A percentile compares a stretch with the other conserved stretches of the same genome.
phyloP scores from a whole-genome alignment of 1,140 invertebrate species.

The Archegozetes longisetosus region DNA sequence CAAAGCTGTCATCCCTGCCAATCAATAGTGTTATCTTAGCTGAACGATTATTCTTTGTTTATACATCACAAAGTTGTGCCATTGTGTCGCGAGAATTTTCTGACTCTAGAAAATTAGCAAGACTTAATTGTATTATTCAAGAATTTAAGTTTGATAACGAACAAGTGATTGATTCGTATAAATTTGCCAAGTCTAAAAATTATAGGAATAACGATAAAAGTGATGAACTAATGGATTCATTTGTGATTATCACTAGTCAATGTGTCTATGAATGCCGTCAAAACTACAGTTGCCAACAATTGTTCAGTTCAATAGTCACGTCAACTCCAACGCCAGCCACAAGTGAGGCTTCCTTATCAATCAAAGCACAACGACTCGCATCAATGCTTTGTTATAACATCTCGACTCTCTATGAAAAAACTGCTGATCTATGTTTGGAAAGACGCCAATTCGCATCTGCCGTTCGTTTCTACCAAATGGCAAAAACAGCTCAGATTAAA shows the following conservation, averaged over 20 bases:
- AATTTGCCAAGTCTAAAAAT: background rate
- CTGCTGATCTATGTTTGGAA: constrained; percentile 48
- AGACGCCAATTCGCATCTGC: constrained; percentile 46
- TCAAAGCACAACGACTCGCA: constrained; percentile 26
- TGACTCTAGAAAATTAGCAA: constrained; percentile 29
- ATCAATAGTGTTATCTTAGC: background rate
- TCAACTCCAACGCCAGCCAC: background rate
- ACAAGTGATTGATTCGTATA: background rate
- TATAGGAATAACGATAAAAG: background rate
- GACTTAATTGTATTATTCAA: constrained; percentile 37
- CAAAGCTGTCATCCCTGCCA: background rate
- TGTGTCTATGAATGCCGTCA: background rate
- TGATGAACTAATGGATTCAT: background rate
- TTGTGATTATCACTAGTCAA: background rate
- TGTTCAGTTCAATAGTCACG: constrained; percentile 16
- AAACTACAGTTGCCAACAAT: background rate
- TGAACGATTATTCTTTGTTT: background rate
- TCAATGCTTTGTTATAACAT: constrained; percentile 39
- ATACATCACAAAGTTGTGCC: background rate
- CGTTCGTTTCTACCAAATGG: constrained; percentile 49
- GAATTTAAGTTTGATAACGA: constrained; percentile 34
- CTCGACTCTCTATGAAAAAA: constrained; percentile 49
- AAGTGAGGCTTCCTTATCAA: background rate
- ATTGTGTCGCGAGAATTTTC: background rate
- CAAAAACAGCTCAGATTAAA: constrained; percentile 49